Evolutionary conservation across 2,888 invertebrate species (phyloP), one percentile per base, ranked within the genome.

Genomic region (Meteorus colon): DNA sequence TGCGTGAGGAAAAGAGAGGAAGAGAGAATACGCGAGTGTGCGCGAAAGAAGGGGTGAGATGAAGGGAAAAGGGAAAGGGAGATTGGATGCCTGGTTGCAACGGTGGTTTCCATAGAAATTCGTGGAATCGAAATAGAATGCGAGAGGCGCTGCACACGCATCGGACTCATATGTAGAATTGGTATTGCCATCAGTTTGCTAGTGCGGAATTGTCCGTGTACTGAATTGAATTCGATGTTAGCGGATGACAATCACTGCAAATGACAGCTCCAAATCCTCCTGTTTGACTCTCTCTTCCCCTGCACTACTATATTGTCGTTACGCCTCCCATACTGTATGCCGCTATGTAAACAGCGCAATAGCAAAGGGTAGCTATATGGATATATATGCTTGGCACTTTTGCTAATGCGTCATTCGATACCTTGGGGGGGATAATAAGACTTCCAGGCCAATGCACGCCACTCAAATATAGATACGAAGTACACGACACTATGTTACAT

Each of bases 171-270:
- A 62, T 31, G 16, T 48, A 48, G 19, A 19, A 55, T 55, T 55
- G 29, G 62, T 37, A 31, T 62, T 62, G 62, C 62, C 62, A 62
- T 29, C 62, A 62, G 34, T 37, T 65, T 31, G 65, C 41, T 65
- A 34, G 37, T 41, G 51, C 65, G 51, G 62, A 65, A 73, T 73
- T 41, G 55, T 29, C 66, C 60, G 31, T 51, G 45, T 72, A 62
- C 37, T 51, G 72, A 72, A 76, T 76, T 76, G 60, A 72, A 76
- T 76, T 62, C 67, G 66, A 72, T 72, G 75, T 76, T 76, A 62
- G 72, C 67, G 72, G 72, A 76, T 76, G 75, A 72, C 75, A 72
- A 76, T 76, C 75, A 76, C 75, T 76, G 75, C 59, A 68, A 62
- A 76, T 72, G 72, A 71, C 72, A 76, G 75, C 62, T 76, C 62